A percentile compares a stretch with the other conserved stretches of the same genome.
Conservation (phyloP, 2,888 invertebrate species). For the Eretmocerus hayati region DNA sequence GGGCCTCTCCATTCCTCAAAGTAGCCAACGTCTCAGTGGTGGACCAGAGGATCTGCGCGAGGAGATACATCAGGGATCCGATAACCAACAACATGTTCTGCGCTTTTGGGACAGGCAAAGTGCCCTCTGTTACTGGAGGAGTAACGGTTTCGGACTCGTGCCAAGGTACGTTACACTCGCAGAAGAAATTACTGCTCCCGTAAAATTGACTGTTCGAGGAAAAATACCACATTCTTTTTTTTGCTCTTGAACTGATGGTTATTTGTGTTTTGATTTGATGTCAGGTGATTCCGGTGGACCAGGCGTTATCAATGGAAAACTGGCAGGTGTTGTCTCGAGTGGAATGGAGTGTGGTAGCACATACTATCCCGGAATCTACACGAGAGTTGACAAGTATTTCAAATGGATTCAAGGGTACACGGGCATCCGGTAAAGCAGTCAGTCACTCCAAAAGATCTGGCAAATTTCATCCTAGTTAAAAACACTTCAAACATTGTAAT, state of each 20-base stretch:
- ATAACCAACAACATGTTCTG: conserved; percentile 21
- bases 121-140: too few species aligned
- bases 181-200: too few species aligned
- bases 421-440: background rate
- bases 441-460: too few species aligned
- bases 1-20: conserved; percentile 13
- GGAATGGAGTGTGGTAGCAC: conserved; percentile 21
- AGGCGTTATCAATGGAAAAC: conserved; percentile 16
- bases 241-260: too few species aligned
- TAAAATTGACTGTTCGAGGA: too few species aligned
- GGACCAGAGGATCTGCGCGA: conserved; percentile 10
- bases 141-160: conserved; percentile 18
- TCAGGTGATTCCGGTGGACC: conserved; percentile 27
- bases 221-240: too few species aligned
- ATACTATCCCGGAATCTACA: conserved; percentile 21
- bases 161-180: background rate
- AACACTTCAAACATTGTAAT: too few species aligned
- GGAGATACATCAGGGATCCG: conserved; percentile 13
- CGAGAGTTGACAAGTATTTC: conserved; percentile 15
- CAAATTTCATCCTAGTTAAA: too few species aligned
- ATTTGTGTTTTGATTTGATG: too few species aligned
- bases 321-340: conserved; percentile 23
- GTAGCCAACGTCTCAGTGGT: conserved; percentile 15
- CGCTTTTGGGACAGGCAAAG: too few species aligned
- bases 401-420: conserved; percentile 16